A percentile compares a stretch with the other conserved stretches of the same genome.
Conservation (phyloP, 1,140 invertebrate species). For the Pomacea maculata region DNA sequence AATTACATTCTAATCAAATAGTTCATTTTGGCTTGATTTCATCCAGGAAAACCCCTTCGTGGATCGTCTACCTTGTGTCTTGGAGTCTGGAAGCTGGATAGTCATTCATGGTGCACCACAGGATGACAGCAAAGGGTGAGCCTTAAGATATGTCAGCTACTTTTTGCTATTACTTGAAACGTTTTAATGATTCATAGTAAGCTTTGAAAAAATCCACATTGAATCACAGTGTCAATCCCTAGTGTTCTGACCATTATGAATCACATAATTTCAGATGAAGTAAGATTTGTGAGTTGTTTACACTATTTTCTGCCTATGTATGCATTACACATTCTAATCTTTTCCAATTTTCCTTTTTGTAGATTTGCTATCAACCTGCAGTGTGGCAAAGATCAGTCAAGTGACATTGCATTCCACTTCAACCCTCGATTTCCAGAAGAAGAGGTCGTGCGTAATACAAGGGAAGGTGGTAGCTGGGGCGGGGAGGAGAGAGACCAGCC, state of each 20-base stretch:
- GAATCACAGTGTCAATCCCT: too few species aligned
- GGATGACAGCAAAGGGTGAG: slow-evolving; percentile 44
- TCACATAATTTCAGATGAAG: too few species aligned
- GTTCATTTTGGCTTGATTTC: not conserved
- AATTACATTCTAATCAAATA: too few species aligned
- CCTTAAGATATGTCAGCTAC: too few species aligned
- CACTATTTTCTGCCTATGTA: too few species aligned
- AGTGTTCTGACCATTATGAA: too few species aligned
- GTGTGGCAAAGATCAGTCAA: slow-evolving; percentile 71
- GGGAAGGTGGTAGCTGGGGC: slow-evolving; percentile 74
- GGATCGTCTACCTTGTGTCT: slow-evolving; percentile 37
- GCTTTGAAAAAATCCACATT: too few species aligned
- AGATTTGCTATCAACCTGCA: slow-evolving; percentile 78
- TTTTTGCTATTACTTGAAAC: too few species aligned
- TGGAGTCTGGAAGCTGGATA: slow-evolving; percentile 42
- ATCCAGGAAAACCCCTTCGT: slow-evolving; percentile 38
- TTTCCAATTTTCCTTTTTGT: not conserved
- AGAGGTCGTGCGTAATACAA: slow-evolving; percentile 78
- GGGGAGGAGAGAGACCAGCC: slow-evolving; percentile 76
- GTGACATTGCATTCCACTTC: slow-evolving; percentile 84
- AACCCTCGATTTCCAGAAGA: slow-evolving; percentile 68
- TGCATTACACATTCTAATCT: too few species aligned
- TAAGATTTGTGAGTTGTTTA: too few species aligned
- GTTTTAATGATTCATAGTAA: too few species aligned
- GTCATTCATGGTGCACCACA: slow-evolving; percentile 42